A percentile compares a stretch with the other conserved stretches of the same genome.
These are phyloP conservation scores for Lineus longissimus DNA, from an alignment of 1,140 invertebrate species.

Conservation along the genomic window DNA sequence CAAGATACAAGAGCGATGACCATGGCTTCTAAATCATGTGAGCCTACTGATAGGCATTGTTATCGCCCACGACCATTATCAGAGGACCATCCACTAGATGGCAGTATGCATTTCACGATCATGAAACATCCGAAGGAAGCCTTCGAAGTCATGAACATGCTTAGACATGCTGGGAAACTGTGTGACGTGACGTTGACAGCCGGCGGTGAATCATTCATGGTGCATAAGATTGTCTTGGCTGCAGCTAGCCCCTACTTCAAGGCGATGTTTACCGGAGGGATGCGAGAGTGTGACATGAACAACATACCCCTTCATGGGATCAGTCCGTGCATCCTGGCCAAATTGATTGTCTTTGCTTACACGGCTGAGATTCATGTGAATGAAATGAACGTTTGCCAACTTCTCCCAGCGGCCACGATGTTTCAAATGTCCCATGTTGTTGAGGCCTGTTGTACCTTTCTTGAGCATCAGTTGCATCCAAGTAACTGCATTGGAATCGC, in stretches of 20 bases:
- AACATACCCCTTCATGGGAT: slow-evolving; percentile 81
- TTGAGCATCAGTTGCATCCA: slow-evolving; percentile 86
- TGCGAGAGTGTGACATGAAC: slow-evolving; percentile 82
- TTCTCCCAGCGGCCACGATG: slow-evolving; percentile 88
- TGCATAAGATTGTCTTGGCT: slow-evolving; percentile 51
- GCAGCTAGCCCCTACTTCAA: slow-evolving; percentile 65
- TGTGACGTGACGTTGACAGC: slow-evolving; percentile 58
- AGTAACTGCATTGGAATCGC: slow-evolving; percentile 89
- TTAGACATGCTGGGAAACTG: slow-evolving; percentile 81
- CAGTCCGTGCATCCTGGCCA: slow-evolving; percentile 77
- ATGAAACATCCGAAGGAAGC: slow-evolving; percentile 78
- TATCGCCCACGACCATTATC: slow-evolving; percentile 44
- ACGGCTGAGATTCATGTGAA: slow-evolving; percentile 82
- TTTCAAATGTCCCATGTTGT: slow-evolving; percentile 88
- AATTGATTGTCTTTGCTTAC: slow-evolving; percentile 85
- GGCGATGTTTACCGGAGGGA: slow-evolving; percentile 93
- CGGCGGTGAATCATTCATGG: slow-evolving; percentile 39
- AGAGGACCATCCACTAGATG: slow-evolving; percentile 50
- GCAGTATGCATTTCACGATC: slow-evolving; percentile 83
- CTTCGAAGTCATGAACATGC: slow-evolving; percentile 83
- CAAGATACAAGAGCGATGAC: too few relatives aligned
- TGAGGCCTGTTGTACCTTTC: slow-evolving; percentile 83
- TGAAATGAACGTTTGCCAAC: slow-evolving; percentile 84
- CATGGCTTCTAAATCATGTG: too few relatives aligned
- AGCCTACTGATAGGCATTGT: background rate